Evolutionary conservation across 2,888 invertebrate genomes (phyloP).

Genomic region (Stictocephala bisonia): DNA sequence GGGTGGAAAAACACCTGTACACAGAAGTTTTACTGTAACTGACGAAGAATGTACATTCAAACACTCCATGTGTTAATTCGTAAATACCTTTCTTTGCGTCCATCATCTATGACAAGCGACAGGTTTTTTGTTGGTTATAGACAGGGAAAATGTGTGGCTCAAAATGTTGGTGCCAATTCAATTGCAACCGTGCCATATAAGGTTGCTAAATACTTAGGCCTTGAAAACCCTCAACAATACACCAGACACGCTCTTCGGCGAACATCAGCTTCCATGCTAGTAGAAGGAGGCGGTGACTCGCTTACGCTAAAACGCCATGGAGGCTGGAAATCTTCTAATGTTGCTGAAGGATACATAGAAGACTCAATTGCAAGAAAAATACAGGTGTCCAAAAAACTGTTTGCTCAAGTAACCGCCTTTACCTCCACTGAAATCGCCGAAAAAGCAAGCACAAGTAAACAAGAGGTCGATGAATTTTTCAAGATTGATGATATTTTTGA

Average conservation of each 20-base stretch:
- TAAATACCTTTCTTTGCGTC: constrained; percentile 33
- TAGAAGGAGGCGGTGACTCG: constrained; percentile 37
- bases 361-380: constrained; percentile 9
- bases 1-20: constrained; percentile 31
- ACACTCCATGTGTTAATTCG: constrained; percentile 14
- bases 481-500: constrained; percentile 14
- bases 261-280: constrained; percentile 37
- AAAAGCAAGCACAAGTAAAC: constrained; percentile 10
- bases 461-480: not conserved
- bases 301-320: constrained; percentile 31
- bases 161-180: constrained; percentile 32
- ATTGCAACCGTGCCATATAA: constrained; percentile 32
- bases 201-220: constrained; percentile 18
- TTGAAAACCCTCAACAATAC: constrained; percentile 24
- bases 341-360: constrained; percentile 31
- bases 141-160: constrained; percentile 12
- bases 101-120: constrained; percentile 16
- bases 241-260: constrained; percentile 26
- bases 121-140: constrained; percentile 26
- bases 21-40: constrained; percentile 27
- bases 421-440: constrained; percentile 15
- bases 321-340: constrained; percentile 38
- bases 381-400: constrained; percentile 16
- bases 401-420: constrained; percentile 2
- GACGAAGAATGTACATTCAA: constrained; percentile 26